These are phyloP conservation scores for Bungarus multicinctus DNA, from an alignment of 2,113 vertebrate genomes.

Conservation along the genomic window DNA sequence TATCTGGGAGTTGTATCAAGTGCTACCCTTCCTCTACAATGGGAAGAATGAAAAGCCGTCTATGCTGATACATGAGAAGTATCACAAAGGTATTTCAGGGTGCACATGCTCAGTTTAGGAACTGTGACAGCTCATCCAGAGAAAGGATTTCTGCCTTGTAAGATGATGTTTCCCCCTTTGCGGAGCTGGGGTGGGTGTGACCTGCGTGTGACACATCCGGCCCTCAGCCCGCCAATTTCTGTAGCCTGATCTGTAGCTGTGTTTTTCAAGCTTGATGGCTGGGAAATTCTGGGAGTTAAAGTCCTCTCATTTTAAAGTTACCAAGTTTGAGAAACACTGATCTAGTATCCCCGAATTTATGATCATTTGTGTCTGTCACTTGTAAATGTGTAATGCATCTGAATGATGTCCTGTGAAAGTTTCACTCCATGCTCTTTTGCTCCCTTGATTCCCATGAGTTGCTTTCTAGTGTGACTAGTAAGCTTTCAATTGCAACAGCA, in stretches of 20 bases:
- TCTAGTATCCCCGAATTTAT: not conserved
- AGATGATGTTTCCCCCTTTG: accelerated
- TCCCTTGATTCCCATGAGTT: not conserved
- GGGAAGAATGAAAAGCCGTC: not conserved
- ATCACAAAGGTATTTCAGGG: not conserved
- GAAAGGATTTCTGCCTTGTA: not conserved
- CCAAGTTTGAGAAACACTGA: not conserved
- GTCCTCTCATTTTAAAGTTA: not conserved
- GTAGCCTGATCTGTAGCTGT: not conserved
- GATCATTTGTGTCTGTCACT: not conserved
- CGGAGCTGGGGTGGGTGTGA: too few relatives aligned
- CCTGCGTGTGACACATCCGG: too few relatives aligned
- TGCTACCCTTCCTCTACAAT: not conserved
- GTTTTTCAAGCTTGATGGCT: not conserved
- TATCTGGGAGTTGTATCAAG: not conserved
- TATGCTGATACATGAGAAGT: not conserved
- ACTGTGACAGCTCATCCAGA: not conserved
- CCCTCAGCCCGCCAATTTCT: too few relatives aligned
- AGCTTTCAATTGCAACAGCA: not conserved
- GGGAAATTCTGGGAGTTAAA: not conserved
- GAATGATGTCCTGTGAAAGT: not conserved
- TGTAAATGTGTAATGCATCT: not conserved
- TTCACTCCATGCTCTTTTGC: not conserved
- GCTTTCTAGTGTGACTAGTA: not conserved
- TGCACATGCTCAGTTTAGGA: not conserved